These are phyloP conservation scores for Andrena chrysosceles DNA, from an alignment of 2,888 invertebrate species.

Conservation along the genomic window DNA sequence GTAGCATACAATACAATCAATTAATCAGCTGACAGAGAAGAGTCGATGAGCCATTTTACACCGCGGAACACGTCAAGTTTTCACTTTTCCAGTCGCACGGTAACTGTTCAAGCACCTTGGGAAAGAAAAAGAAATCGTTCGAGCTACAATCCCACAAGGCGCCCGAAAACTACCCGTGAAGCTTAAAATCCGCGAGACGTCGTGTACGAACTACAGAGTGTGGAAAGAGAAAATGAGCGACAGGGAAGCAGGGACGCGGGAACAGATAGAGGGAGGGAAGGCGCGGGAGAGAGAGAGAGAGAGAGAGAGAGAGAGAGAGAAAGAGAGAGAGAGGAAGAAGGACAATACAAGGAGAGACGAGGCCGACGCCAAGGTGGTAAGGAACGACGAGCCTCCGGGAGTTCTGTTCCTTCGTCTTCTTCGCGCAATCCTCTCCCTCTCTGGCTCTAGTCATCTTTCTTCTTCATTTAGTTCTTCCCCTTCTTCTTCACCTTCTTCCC, in stretches of 20 bases:
- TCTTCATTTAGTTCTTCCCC: slow-evolving; percentile 28
- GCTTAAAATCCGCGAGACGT: slow-evolving; percentile 47
- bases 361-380: slow-evolving; percentile 58
- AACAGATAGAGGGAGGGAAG: slow-evolving; percentile 12
- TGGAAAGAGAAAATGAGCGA: slow-evolving; percentile 30
- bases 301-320: slow-evolving; percentile 33
- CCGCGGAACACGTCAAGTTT: slow-evolving; percentile 9
- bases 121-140: slow-evolving; percentile 20
- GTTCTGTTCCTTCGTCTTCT: slow-evolving; percentile 54
- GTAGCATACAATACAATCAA: no score
- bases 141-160: slow-evolving; percentile 25
- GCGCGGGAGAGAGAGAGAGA: slow-evolving; percentile 15
- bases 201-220: slow-evolving; percentile 32
- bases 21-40: no score
- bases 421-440: slow-evolving; percentile 39
- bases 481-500: slow-evolving; percentile 47
- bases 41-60: background rate
- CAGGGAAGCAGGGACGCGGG: slow-evolving; percentile 29
- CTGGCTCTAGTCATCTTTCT: slow-evolving; percentile 45
- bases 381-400: slow-evolving; percentile 71
- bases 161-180: slow-evolving; percentile 55
- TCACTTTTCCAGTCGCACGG: slow-evolving; percentile 12
- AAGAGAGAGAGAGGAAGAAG: slow-evolving; percentile 3
- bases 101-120: slow-evolving; percentile 9
- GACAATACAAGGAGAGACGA: slow-evolving; percentile 34